A percentile compares a stretch with the other conserved stretches of the same genome.
phyloP scores from a whole-genome alignment of 2,888 invertebrate genomes.

The Uropetala carovei region DNA sequence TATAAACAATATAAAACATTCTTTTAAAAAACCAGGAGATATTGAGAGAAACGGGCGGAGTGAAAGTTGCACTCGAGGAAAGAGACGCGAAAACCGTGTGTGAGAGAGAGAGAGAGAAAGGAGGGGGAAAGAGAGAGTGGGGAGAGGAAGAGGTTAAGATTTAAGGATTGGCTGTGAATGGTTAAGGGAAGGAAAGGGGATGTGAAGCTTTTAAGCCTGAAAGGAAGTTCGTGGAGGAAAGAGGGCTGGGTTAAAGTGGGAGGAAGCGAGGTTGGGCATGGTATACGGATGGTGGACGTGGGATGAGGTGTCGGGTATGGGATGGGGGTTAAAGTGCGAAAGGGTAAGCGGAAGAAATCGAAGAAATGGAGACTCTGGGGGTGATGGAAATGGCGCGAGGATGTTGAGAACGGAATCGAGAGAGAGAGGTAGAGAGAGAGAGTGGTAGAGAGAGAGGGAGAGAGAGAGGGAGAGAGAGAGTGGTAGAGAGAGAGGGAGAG shows the following conservation, averaged over 20 bases:
- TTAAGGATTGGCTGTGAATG: constrained; percentile 11
- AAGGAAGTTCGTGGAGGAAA: constrained; percentile 33
- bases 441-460: too few species aligned
- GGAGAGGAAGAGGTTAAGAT: not conserved
- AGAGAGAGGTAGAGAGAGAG: not conserved
- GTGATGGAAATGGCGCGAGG: not conserved
- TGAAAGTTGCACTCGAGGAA: not conserved
- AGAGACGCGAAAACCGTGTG: too few species aligned
- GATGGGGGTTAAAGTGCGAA: not conserved
- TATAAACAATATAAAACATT: constrained; percentile 21
- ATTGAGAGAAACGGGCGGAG: not conserved
- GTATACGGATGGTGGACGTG: not conserved
- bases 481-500: not conserved
- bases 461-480: too few species aligned
- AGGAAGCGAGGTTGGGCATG: not conserved
- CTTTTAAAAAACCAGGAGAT: not conserved
- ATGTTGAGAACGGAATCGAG: not conserved
- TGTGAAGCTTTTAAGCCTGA: constrained; percentile 53
- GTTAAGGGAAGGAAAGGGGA: constrained; percentile 17
- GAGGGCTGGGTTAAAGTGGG: not conserved
- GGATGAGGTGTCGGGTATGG: not conserved
- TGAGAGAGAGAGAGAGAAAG: not conserved
- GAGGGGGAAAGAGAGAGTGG: not conserved
- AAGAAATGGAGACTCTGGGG: not conserved
- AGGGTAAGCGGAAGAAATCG: not conserved